Evolutionary conservation across 2,113 vertebrate genomes (phyloP).

Genomic region (Toxotes jaculatrix): DNA sequence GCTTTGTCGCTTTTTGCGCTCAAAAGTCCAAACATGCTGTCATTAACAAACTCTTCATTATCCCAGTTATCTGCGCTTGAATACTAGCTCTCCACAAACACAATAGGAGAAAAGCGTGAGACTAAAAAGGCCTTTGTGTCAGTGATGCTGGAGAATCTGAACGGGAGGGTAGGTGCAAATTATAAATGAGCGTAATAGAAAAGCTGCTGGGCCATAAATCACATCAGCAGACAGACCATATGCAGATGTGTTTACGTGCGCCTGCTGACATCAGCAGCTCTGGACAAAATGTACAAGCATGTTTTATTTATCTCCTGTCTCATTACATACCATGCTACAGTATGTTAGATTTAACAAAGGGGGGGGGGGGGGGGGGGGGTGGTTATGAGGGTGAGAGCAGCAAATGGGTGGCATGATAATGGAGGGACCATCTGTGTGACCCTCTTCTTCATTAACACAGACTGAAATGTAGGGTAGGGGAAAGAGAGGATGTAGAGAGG

Average conservation of each 20-base stretch:
- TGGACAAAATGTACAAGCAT: constrained; percentile 53
- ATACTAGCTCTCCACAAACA: constrained; percentile 7
- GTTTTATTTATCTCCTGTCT: constrained; percentile 64
- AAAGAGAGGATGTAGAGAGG: neutral
- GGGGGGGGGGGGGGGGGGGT: neutral
- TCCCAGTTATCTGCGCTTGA: neutral
- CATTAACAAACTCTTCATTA: neutral
- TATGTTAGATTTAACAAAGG: constrained; percentile 23
- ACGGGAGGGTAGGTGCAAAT: constrained; percentile 42
- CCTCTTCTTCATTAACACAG: constrained; percentile 19
- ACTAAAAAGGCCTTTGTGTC: constrained; percentile 20
- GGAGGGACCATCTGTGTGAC: constrained; percentile 38
- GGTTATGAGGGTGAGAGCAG: constrained; percentile 10
- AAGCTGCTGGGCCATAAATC: constrained; percentile 66
- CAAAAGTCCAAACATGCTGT: neutral
- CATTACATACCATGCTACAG: constrained; percentile 2
- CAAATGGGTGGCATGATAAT: constrained; percentile 26
- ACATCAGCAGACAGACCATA: constrained; percentile 53
- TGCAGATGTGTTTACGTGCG: constrained; percentile 67
- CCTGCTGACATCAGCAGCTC: constrained; percentile 72
- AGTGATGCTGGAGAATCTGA: constrained; percentile 5
- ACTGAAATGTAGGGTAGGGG: neutral
- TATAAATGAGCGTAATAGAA: constrained; percentile 58
- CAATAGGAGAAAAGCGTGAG: neutral
- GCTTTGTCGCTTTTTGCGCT: neutral